These are phyloP conservation scores for Nomada ferruginata DNA, from an alignment of 2,888 invertebrate species.

Conservation along the genomic window DNA sequence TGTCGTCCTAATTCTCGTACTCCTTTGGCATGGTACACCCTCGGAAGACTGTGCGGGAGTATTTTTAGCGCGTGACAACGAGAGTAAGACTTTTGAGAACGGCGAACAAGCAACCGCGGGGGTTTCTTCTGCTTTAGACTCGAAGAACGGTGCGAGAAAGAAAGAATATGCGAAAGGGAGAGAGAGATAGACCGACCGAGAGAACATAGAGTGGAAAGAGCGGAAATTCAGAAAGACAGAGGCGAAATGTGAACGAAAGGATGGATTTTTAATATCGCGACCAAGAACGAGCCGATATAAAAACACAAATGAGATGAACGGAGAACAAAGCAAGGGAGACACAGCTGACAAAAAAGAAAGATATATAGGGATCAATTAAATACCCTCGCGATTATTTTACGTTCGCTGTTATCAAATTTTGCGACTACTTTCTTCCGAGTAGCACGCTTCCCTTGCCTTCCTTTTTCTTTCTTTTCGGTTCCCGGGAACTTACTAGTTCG, in stretches of 20 bases:
- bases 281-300: constrained; percentile 16
- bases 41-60: constrained; percentile 66
- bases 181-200: background rate
- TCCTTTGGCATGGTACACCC: constrained; percentile 73
- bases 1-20: constrained; percentile 66
- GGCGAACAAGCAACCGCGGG: constrained; percentile 52
- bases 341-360: background rate
- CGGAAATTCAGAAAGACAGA: constrained; percentile 16
- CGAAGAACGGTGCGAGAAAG: constrained; percentile 41
- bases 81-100: constrained; percentile 56
- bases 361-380: constrained; percentile 25
- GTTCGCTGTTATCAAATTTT: constrained; percentile 28
- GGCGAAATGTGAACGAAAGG: constrained; percentile 39
- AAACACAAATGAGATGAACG: background rate
- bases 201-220: constrained; percentile 9
- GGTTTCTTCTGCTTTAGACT: constrained; percentile 58
- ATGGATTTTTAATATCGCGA: constrained; percentile 22
- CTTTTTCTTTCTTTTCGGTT: background rate
- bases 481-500: constrained; percentile 4
- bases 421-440: constrained; percentile 27
- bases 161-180: constrained; percentile 27
- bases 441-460: background rate
- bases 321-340: background rate
- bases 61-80: constrained; percentile 77
- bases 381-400: constrained; percentile 31